Base-by-base conservation (phyloP, 2,113 vertebrate genomes). In the Entosphenus tridentatus region DNA sequence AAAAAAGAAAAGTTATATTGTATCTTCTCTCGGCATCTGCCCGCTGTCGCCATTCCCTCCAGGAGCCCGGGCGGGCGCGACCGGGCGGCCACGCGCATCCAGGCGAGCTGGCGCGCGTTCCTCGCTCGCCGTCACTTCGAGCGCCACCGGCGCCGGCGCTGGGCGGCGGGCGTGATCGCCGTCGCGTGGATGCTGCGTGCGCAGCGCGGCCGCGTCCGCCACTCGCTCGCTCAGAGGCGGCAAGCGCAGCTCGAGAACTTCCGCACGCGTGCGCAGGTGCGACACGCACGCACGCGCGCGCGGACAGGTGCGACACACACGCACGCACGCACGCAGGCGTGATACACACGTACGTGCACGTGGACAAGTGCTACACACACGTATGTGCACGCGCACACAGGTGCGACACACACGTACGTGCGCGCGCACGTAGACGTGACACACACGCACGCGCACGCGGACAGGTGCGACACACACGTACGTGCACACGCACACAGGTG, bases 201-300 rank as follows among this genome's bases (percentile, higher is more conserved):
- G 67, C 84, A 78, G 73, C 74, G 74, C 78, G 71, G 73, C 17
- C 77, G 71, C 12, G 71, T 84, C 57, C 81, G 72, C 70, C 80
- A 72, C 68, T 70, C 76, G 77, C 82, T 85, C 75, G 76, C 80
- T 81, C 85, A 81, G 56, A 76, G 81, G 0, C 82, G 80, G 1
- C 77, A 73, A 17, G 79, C 76, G 74, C 86, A 95, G 75, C 81
- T 92, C 80, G 80, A 88, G 78, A 91, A 84, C 77, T 83, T 82
- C 72, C 79, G 72, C 76, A 77, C 74, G 70, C 82, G 86, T 81
- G 83, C 82, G 73, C 81, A 91, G 87, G 89, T 95, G 79, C 75
- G 75, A 39, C 39, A 39, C 39, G 7, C 39, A 39, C 39, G 39
- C 2, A 7, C 39, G 39, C 5, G 39, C 39, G 4, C 39, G 39